A percentile compares a stretch with the other conserved stretches of the same genome.
Evolutionary conservation across 2,888 invertebrate species (phyloP).

Genomic region (Drosophila ezoana): DNA sequence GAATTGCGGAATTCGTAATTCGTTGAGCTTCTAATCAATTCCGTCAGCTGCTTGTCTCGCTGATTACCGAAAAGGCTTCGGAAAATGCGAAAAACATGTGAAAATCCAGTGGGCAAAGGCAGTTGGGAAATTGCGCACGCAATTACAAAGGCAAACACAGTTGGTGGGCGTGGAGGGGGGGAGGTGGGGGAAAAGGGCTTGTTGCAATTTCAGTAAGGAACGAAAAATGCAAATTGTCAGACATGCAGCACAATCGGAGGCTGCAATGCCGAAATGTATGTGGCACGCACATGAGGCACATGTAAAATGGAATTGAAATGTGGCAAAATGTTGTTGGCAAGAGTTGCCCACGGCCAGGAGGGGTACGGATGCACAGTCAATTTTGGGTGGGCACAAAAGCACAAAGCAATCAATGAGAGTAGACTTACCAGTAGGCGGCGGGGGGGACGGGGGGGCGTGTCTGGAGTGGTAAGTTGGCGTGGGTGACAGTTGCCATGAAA

Average conservation of each 20-base stretch:
- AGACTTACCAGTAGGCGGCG: neutral
- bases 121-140: slow-evolving; percentile 40
- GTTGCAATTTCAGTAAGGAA: slow-evolving; percentile 23
- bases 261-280: slow-evolving; percentile 8
- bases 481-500: slow-evolving; percentile 35
- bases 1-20: neutral
- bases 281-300: slow-evolving; percentile 35
- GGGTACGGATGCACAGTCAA: slow-evolving; percentile 5
- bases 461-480: neutral
- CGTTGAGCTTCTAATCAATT: slow-evolving; percentile 14
- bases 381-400: slow-evolving; percentile 27
- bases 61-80: slow-evolving; percentile 34
- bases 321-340: slow-evolving; percentile 6
- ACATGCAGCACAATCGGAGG: slow-evolving; percentile 60
- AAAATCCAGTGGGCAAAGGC: slow-evolving; percentile 26
- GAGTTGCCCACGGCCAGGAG: neutral
- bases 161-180: neutral
- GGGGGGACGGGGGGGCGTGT: too few relatives aligned
- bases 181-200: neutral
- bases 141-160: slow-evolving; percentile 54
- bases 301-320: slow-evolving; percentile 52
- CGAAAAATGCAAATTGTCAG: slow-evolving; percentile 71
- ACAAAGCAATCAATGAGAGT: slow-evolving; percentile 54
- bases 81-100: slow-evolving; percentile 19
- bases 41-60: slow-evolving; percentile 22